Conservation (phyloP, 1,140 invertebrate genomes). For the Copidosoma floridanum region DNA sequence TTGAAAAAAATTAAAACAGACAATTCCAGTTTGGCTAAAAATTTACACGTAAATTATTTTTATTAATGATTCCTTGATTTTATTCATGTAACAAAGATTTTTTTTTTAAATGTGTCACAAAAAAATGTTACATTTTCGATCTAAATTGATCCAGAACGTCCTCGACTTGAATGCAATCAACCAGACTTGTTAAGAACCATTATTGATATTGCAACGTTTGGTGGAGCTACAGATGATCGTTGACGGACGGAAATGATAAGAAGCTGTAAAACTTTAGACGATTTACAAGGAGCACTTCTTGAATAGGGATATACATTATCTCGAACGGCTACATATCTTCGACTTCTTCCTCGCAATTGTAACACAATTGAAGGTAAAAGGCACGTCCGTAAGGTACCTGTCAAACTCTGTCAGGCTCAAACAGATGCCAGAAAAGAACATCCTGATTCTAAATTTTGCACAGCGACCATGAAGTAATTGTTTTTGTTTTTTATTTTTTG, state of each 20-base stretch:
- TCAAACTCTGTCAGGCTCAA: neutral
- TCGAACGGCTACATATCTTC: conserved; percentile 13
- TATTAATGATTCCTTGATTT: no score
- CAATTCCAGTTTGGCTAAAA: no score
- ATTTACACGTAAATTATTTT: no score
- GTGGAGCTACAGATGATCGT: conserved; percentile 23
- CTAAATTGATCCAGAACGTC: no score
- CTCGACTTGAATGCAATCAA: conserved; percentile 21
- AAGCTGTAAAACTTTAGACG: no score
- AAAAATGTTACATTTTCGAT: no score
- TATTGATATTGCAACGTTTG: conserved; percentile 23
- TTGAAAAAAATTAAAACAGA: no score
- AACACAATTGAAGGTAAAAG: conserved; percentile 12
- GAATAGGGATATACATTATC: conserved; percentile 2
- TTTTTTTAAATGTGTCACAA: no score
- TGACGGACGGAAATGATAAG: conserved; percentile 25
- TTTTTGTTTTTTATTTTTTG: neutral
- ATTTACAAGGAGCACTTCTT: no score
- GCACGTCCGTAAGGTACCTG: neutral
- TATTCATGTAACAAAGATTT: no score
- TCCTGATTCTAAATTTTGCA: neutral
- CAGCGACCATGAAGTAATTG: no score
- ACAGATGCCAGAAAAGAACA: neutral
- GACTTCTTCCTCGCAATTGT: conserved; percentile 15
- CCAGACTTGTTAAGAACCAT: conserved; percentile 20